Evolutionary conservation across 2,113 vertebrate genomes (phyloP), one percentile per base, ranked within the genome.

Genomic region (Gymnobelideus leadbeateri): DNA sequence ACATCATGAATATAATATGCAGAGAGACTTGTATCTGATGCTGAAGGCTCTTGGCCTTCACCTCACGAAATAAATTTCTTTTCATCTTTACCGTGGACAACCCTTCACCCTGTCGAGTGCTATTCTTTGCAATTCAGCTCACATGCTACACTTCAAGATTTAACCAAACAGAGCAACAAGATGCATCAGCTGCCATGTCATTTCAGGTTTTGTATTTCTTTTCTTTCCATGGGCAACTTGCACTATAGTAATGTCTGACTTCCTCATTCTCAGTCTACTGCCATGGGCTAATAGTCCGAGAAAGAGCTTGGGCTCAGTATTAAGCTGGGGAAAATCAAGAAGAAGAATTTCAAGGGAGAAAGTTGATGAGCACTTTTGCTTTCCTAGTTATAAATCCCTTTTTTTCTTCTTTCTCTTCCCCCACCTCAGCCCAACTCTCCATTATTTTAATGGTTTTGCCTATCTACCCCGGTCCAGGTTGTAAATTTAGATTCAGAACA

Each of bases 61-160:
- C 98, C 97, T 98, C 93, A 84, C 96, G 96, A 96, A 95, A 98
- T 97, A 97, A 93, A 97, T 97, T 96, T 97, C 98, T 97, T 97
- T 91, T 94, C 96, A 98, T 96, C 97, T 95, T 89, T 94, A 96
- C 97, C 97, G 95, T 96, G 97, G 96, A 94, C 91, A 98, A 98
- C 98, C 96, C 97, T 98, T 98, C 98, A 98, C 96, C 98, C 98
- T 98, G 98, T 98, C 97, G 94, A 98, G 97, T 97, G 96, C 94
- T 98, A 98, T 99, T 98, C 98, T 98, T 97, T 97, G 98, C 97
- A 98, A 98, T 98, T 98, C 98, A 99, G 97, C 97, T 98, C 97
- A 94, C 97, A 97, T 96, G 95, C 97, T 97, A 96, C 92, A 92
- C 96, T 98, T 98, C 98, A 98, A 98, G 97, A 98, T 95, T 97